Conservation (phyloP, 2,888 invertebrate species). For the Andrena dorsata region DNA sequence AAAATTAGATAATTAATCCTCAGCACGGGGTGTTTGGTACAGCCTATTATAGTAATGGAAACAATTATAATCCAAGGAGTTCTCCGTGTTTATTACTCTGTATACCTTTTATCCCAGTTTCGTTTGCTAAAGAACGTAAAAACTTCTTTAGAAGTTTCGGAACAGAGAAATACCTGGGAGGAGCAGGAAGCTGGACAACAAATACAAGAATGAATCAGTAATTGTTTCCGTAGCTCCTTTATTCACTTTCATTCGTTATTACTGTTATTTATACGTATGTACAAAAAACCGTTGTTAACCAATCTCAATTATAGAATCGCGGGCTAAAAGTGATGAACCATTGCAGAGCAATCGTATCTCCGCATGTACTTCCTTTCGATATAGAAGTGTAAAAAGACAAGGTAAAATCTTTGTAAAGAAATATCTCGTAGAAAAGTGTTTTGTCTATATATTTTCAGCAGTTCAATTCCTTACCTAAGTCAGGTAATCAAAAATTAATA, state of each 20-base stretch:
- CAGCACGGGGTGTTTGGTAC: too few species aligned
- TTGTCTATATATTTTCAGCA: conserved; percentile 57
- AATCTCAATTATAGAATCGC: conserved; percentile 62
- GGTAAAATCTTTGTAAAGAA: conserved; percentile 61
- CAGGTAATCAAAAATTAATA: conserved; percentile 57
- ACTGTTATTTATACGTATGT: conserved; percentile 79
- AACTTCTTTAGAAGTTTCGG: too few species aligned
- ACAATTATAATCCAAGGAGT: too few species aligned
- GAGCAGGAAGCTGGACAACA: conserved; percentile 9
- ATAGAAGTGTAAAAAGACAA: conserved; percentile 63
- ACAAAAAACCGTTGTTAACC: conserved; percentile 80
- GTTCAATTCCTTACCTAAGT: conserved; percentile 58
- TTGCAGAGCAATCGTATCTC: conserved; percentile 51
- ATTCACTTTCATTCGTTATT: conserved; percentile 81
- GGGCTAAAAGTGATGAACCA: conserved; percentile 55
- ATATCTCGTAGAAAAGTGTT: conserved; percentile 72
- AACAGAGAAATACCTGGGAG: neutral
- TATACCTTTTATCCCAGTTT: too few species aligned
- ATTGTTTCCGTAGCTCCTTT: conserved; percentile 78
- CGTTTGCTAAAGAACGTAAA: too few species aligned
- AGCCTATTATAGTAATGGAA: too few species aligned
- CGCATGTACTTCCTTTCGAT: conserved; percentile 48
- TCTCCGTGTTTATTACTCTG: too few species aligned
- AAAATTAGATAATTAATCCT: too few species aligned
- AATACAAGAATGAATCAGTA: conserved; percentile 12